Conservation (phyloP, 53 echinoderm and acorn worm species). For the Astropecten irregularis region DNA sequence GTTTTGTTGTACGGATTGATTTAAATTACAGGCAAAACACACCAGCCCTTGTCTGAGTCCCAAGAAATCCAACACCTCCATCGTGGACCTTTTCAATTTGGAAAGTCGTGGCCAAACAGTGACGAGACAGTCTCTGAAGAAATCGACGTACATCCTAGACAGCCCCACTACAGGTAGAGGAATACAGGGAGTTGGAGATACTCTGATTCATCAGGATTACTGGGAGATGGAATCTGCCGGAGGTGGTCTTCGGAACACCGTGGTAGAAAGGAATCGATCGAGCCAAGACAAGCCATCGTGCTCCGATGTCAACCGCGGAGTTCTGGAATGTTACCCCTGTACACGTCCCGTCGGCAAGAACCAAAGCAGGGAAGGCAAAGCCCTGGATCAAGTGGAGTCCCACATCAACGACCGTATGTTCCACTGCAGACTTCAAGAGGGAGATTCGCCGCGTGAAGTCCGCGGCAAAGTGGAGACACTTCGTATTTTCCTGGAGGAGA, state of each 20-base stretch:
- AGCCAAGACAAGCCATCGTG: neutral
- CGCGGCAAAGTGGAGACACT: slow-evolving; percentile 71
- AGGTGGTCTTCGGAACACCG: neutral
- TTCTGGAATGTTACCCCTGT: too few species aligned
- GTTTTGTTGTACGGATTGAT: too few species aligned
- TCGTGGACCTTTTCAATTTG: neutral
- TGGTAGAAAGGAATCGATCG: neutral
- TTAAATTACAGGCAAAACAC: neutral
- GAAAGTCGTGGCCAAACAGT: neutral
- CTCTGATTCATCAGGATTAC: neutral
- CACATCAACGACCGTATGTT: slow-evolving; percentile 19
- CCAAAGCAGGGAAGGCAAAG: neutral
- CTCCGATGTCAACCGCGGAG: neutral
- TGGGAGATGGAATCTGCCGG: neutral
- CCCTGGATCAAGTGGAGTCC: neutral
- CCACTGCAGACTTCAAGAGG: neutral
- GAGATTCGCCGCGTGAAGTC: slow-evolving; percentile 52
- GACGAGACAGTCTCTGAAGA: slow-evolving; percentile 1
- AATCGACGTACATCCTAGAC: slow-evolving; percentile 28
- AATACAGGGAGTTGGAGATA: too few species aligned
- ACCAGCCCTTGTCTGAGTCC: neutral
- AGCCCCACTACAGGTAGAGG: neutral
- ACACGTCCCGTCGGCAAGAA: neutral
- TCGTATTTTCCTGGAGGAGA: slow-evolving; percentile 64
- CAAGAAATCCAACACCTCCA: neutral